Conservation (phyloP, 2,797 vertebrate species). For the Syndactyla subalaris region DNA sequence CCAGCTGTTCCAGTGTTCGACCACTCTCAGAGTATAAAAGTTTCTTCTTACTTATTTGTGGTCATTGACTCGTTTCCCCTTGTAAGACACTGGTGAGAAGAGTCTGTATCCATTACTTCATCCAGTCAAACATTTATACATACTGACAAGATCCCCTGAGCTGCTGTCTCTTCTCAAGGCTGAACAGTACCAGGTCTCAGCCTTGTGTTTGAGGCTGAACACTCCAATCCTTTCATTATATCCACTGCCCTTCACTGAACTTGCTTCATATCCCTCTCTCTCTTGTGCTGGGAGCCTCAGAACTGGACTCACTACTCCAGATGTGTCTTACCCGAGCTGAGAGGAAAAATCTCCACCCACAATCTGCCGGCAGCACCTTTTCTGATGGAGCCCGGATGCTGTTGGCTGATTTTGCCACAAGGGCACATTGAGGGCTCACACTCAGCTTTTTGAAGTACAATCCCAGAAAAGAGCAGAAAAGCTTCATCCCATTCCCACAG, state of each 20-base stretch:
- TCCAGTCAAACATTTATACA: background rate
- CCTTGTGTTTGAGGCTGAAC: background rate
- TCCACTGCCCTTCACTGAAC: background rate
- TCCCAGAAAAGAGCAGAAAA: background rate
- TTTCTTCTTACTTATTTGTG: background rate
- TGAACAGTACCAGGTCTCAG: background rate
- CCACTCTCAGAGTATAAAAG: background rate
- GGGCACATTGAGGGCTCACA: background rate
- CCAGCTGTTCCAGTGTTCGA: background rate
- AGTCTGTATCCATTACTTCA: background rate
- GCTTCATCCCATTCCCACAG: background rate
- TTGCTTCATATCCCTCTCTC: background rate
- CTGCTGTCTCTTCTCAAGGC: background rate
- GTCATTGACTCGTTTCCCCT: background rate
- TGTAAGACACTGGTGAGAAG: background rate
- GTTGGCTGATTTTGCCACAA: background rate
- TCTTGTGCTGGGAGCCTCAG: background rate
- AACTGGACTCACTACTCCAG: background rate
- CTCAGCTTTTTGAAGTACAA: background rate
- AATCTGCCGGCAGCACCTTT: background rate
- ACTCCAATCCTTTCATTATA: background rate
- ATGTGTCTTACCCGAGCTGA: background rate
- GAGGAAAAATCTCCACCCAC: background rate
- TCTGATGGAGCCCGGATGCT: accelerated
- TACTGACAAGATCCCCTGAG: background rate